phyloP scores from a whole-genome alignment of 2,888 invertebrate genomes.

The Muscina levida region DNA sequence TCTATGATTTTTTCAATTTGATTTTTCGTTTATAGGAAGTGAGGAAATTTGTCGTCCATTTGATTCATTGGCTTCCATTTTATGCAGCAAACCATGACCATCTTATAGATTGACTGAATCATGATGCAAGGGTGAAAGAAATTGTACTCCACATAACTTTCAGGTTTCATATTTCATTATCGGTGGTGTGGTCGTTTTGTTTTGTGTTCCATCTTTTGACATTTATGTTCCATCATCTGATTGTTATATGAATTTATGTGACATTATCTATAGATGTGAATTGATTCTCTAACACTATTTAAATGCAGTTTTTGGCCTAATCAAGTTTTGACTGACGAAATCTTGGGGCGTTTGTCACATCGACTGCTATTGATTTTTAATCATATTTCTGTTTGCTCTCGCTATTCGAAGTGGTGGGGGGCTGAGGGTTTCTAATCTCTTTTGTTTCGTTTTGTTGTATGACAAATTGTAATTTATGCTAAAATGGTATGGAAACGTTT shows the following conservation, averaged over 20 bases:
- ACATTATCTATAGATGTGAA: constrained; percentile 19
- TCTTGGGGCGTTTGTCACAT: background rate
- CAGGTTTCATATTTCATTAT: constrained; percentile 21
- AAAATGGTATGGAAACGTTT: constrained; percentile 68
- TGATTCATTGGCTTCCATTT: constrained; percentile 27
- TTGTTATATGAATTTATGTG: constrained; percentile 38
- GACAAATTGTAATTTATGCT: constrained; percentile 70
- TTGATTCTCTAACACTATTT: constrained; percentile 29
- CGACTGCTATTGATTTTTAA: background rate
- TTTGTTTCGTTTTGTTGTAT: constrained; percentile 59
- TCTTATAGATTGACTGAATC: constrained; percentile 16
- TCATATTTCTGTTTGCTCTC: constrained; percentile 35
- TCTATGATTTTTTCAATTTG: constrained; percentile 28
- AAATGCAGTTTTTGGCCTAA: constrained; percentile 38
- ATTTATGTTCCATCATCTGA: constrained; percentile 48
- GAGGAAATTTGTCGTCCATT: constrained; percentile 52
- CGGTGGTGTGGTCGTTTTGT: constrained; percentile 1
- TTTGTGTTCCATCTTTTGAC: constrained; percentile 55
- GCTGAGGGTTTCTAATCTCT: too few species aligned
- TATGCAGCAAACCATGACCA: background rate
- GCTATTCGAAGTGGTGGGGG: constrained; percentile 5
- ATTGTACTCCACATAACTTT: too few species aligned
- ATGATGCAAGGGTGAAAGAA: background rate
- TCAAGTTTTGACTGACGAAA: constrained; percentile 8
- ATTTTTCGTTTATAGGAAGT: background rate